Conservation (phyloP, 92 coral and sea anemone genomes). For the Muricea muricata region DNA sequence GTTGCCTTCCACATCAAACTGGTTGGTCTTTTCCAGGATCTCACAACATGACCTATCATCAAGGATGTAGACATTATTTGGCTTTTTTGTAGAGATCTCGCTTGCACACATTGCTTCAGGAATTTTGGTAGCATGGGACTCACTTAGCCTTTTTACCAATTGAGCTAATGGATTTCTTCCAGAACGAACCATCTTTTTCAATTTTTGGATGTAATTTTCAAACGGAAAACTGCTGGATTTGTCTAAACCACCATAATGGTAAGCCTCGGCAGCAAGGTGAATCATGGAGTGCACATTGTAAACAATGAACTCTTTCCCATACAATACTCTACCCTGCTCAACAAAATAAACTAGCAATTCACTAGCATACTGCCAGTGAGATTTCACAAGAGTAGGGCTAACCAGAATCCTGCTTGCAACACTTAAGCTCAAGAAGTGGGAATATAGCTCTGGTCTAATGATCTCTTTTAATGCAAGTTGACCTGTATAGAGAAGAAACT, state of each 20-base stretch:
- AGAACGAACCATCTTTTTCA: conserved; percentile 15
- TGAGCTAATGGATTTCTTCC: conserved; percentile 4
- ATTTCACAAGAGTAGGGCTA: not conserved
- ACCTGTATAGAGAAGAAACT: too few relatives aligned
- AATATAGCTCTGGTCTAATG: conserved; percentile 4
- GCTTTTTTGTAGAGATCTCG: not conserved
- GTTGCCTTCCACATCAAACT: not conserved
- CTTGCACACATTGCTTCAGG: not conserved
- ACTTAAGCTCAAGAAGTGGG: conserved; percentile 17
- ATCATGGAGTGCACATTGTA: conserved; percentile 31
- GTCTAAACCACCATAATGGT: not conserved
- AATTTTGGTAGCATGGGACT: not conserved
- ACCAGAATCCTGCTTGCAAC: conserved; percentile 33
- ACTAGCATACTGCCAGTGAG: conserved; percentile 30
- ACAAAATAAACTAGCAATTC: conserved; percentile 33
- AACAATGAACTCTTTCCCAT: conserved; percentile 20
- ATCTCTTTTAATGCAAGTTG: conserved; percentile 3
- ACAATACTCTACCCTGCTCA: conserved; percentile 7
- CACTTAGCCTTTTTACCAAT: conserved; percentile 29
- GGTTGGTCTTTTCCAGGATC: not conserved
- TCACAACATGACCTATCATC: not conserved
- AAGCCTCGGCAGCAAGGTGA: conserved; percentile 21
- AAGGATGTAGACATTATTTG: not conserved
- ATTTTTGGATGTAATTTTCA: not conserved
- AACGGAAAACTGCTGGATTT: conserved; percentile 24